These are phyloP conservation scores for Sthenelais limicola DNA, from an alignment of 2,888 invertebrate species.

Conservation along the genomic window DNA sequence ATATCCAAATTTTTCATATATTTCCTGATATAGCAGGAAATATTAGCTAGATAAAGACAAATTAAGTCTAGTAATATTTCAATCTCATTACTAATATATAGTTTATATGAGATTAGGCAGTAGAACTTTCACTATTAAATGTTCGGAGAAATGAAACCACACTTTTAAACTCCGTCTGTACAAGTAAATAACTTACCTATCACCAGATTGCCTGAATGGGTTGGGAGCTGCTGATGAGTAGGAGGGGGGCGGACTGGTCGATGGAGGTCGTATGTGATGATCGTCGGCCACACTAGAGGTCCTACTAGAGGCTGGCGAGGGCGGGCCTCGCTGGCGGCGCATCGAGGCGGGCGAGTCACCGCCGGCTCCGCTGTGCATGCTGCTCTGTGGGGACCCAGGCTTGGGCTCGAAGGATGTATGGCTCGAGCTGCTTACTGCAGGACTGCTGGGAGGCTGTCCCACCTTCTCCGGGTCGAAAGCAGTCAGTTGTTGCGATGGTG, in stretches of 20 bases:
- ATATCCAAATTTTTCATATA: too few species aligned
- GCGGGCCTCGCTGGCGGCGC: neutral
- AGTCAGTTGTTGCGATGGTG: constrained; percentile 46
- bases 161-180: too few species aligned
- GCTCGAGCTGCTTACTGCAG: constrained; percentile 25
- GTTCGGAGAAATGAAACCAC: too few species aligned
- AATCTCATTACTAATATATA: too few species aligned
- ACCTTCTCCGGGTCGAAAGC: constrained; percentile 40
- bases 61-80: too few species aligned
- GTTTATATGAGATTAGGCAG: too few species aligned
- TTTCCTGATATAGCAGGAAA: too few species aligned
- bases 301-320: constrained; percentile 24
- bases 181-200: constrained; percentile 20
- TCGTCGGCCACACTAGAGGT: constrained; percentile 20
- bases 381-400: constrained; percentile 6
- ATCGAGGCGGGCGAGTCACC: neutral
- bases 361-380: constrained; percentile 7
- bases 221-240: neutral
- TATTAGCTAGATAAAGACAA: too few species aligned
- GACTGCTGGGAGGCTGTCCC: constrained; percentile 27
- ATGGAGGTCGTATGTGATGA: constrained; percentile 25
- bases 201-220: constrained; percentile 12
- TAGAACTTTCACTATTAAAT: too few species aligned
- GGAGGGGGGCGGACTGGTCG: constrained; percentile 13
- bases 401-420: neutral